A percentile compares a stretch with the other conserved stretches of the same genome.
Evolutionary conservation across 2,797 vertebrate genomes (phyloP).

Genomic region (Etheostoma nigrum): DNA sequence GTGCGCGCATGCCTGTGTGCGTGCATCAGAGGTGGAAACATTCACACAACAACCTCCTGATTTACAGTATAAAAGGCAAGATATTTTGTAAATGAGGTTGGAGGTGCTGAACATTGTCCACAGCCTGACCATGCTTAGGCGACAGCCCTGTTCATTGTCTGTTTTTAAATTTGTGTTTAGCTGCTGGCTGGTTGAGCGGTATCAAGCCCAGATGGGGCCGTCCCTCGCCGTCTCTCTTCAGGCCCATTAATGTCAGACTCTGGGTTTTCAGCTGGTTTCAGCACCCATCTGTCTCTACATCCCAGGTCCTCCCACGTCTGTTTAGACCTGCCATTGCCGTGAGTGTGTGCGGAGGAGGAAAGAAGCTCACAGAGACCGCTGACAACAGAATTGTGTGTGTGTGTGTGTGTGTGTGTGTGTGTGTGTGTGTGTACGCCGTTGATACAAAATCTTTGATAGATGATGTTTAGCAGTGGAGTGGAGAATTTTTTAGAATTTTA

Average conservation of each 20-base stretch:
- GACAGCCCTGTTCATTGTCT: slow-evolving; percentile 35
- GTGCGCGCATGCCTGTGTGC: too few relatives aligned
- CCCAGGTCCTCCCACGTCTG: slow-evolving; percentile 67
- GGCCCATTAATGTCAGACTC: slow-evolving; percentile 71
- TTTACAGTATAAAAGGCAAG: slow-evolving; percentile 15
- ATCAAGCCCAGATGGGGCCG: slow-evolving; percentile 59
- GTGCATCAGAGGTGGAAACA: neutral
- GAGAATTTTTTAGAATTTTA: neutral
- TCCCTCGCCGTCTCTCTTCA: slow-evolving; percentile 45
- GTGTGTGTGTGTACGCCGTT: neutral
- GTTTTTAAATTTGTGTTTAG: slow-evolving; percentile 49
- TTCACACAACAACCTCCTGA: neutral
- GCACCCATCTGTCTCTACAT: slow-evolving; percentile 69
- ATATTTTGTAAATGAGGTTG: slow-evolving; percentile 23
- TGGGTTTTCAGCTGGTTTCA: slow-evolving; percentile 55
- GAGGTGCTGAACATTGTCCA: neutral
- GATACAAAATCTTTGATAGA: slow-evolving; percentile 31
- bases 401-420: neutral
- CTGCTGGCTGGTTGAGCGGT: slow-evolving; percentile 43
- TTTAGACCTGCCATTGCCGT: slow-evolving; percentile 53
- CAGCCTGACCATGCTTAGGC: slow-evolving; percentile 8
- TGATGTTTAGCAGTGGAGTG: slow-evolving; percentile 24
- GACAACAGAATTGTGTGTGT: slow-evolving; percentile 41
- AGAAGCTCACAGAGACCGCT: slow-evolving; percentile 52
- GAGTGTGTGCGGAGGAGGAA: slow-evolving; percentile 47